These are phyloP conservation scores for Scaptomyza polygonia DNA, from an alignment of 2,888 invertebrate species.

Conservation along the genomic window DNA sequence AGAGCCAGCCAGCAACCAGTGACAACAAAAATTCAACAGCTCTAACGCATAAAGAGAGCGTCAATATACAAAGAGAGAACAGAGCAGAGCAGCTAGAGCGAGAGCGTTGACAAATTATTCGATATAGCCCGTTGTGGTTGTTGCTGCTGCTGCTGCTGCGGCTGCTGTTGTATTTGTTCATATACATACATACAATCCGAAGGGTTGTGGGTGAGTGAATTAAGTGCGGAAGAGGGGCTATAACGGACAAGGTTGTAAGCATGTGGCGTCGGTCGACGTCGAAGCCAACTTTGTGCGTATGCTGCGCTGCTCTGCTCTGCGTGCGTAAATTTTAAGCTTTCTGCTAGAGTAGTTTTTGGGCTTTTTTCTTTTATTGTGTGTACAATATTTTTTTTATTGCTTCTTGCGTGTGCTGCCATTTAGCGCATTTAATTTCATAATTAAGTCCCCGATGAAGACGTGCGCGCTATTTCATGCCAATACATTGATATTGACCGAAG, in stretches of 20 bases:
- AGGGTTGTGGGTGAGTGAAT: constrained; percentile 50
- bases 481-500: too few relatives aligned
- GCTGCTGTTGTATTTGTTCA: constrained; percentile 28
- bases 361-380: constrained; percentile 25
- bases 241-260: constrained; percentile 77
- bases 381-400: constrained; percentile 52
- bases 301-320: constrained; percentile 13
- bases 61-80: constrained; percentile 22
- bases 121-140: constrained; percentile 41
- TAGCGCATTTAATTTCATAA: constrained; percentile 78
- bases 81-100: constrained; percentile 25
- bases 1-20: constrained; percentile 47
- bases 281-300: constrained; percentile 35
- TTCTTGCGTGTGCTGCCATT: constrained; percentile 77
- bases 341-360: constrained; percentile 50
- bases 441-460: constrained; percentile 74
- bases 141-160: constrained; percentile 13
- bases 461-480: constrained; percentile 42
- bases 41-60: constrained; percentile 31
- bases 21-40: constrained; percentile 45
- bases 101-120: constrained; percentile 59
- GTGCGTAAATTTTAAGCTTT: constrained; percentile 40
- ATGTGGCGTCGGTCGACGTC: constrained; percentile 46
- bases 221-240: constrained; percentile 39
- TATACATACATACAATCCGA: constrained; percentile 29